Conservation (phyloP, 92 coral and sea anemone species). For the Umimayanthus chanpuru region DNA sequence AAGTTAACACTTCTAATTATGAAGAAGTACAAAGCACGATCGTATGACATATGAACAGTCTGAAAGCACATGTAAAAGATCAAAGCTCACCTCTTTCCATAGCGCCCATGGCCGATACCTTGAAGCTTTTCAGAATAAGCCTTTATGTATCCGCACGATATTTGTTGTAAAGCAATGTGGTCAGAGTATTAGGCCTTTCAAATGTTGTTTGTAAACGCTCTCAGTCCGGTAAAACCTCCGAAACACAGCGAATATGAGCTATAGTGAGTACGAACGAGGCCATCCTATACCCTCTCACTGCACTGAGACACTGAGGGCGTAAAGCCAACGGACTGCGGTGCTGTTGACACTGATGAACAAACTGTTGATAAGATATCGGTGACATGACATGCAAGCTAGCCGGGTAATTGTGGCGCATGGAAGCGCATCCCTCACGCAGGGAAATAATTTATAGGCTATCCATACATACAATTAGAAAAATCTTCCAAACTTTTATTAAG, state of each 20-base stretch:
- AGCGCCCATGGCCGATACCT: not conserved
- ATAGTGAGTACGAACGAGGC: not conserved
- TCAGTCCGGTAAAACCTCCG: not conserved
- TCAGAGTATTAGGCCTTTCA: not conserved
- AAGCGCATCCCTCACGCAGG: not conserved
- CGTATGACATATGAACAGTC: not conserved
- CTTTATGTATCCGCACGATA: not conserved
- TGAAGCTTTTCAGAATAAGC: no score
- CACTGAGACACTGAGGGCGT: no score
- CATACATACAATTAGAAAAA: not conserved
- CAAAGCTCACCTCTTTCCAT: slow-evolving; percentile 4
- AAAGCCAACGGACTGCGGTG: not conserved
- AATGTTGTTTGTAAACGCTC: not conserved
- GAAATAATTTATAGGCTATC: not conserved
- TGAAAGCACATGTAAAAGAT: no score
- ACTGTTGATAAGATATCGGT: not conserved
- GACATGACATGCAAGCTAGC: not conserved
- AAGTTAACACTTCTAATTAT: not conserved
- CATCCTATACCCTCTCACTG: not conserved
- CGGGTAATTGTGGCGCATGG: slow-evolving; percentile 7
- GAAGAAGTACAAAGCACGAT: not conserved
- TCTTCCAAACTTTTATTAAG: not conserved
- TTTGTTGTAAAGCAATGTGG: not conserved
- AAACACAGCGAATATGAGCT: not conserved
- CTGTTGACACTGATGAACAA: not conserved